These are phyloP conservation scores for Motacilla tschutschensis DNA, from an alignment of 2,113 vertebrate species.

Conservation along the genomic window DNA sequence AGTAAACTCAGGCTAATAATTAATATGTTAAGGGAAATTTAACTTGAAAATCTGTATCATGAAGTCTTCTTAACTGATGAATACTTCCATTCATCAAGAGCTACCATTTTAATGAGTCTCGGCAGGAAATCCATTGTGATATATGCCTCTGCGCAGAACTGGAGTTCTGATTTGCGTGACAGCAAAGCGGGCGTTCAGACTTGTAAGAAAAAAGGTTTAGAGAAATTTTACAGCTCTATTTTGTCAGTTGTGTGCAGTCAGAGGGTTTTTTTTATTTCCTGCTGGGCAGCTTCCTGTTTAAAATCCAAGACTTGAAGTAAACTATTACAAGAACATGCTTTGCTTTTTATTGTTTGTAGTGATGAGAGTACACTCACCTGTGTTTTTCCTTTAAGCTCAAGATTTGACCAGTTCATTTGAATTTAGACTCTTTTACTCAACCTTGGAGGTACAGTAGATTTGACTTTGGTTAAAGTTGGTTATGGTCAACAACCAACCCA, in stretches of 20 bases:
- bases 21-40: background rate
- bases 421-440: background rate
- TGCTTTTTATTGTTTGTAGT: background rate
- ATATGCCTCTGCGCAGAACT: background rate
- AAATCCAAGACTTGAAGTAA: background rate
- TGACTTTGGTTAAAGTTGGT: background rate
- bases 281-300: slow-evolving; percentile 21
- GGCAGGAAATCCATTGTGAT: slow-evolving; percentile 43
- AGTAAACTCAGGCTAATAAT: slow-evolving; percentile 22
- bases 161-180: background rate
- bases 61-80: background rate
- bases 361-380: background rate
- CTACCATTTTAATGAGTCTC: slow-evolving; percentile 40
- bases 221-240: background rate
- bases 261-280: background rate
- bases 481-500: background rate
- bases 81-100: slow-evolving; percentile 42
- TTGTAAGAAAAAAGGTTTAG: background rate
- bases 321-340: slow-evolving; percentile 5
- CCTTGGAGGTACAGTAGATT: background rate
- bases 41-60: slow-evolving; percentile 2
- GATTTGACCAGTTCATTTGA: background rate
- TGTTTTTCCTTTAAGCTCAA: background rate
- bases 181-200: background rate
- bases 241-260: background rate